Conservation (phyloP, 2,113 vertebrate genomes). For the Cardinalis cardinalis region DNA sequence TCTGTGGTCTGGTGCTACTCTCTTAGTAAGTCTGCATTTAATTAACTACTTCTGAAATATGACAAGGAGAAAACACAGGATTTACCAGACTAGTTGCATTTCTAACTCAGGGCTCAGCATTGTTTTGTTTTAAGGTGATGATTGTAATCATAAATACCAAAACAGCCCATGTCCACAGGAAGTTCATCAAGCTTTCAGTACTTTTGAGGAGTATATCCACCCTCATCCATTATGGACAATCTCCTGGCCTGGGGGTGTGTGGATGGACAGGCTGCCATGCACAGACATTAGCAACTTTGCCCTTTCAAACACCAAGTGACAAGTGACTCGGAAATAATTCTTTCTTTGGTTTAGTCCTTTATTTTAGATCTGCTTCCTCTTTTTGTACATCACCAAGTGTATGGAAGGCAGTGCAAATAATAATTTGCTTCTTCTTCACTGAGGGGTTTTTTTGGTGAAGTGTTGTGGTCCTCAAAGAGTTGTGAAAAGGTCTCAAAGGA, state of each 20-base stretch:
- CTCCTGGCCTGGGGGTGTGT: background rate
- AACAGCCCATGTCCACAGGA: background rate
- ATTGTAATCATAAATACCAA: background rate
- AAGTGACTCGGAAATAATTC: accelerated
- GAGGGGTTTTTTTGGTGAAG: background rate
- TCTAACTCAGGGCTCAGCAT: background rate
- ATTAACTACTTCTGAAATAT: conserved; percentile 34
- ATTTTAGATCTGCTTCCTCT: background rate
- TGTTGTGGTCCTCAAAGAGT: background rate
- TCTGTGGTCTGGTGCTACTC: background rate
- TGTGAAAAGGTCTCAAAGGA: background rate
- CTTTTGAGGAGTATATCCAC: accelerated
- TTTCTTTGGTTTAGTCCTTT: background rate
- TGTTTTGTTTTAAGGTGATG: background rate
- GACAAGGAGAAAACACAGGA: conserved; percentile 4
- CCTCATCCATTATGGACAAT: background rate
- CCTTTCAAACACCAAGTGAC: background rate
- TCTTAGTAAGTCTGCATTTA: conserved; percentile 36
- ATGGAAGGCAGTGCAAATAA: background rate
- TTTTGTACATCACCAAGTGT: background rate
- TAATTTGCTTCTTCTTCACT: background rate
- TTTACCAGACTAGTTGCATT: background rate
- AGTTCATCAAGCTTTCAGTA: background rate
- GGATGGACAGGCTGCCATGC: background rate
- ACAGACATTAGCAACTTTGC: background rate